Evolutionary conservation across 2,113 vertebrate genomes (phyloP), one percentile per base, ranked within the genome.

Genomic region (Ophthalmolycus amberensis): DNA sequence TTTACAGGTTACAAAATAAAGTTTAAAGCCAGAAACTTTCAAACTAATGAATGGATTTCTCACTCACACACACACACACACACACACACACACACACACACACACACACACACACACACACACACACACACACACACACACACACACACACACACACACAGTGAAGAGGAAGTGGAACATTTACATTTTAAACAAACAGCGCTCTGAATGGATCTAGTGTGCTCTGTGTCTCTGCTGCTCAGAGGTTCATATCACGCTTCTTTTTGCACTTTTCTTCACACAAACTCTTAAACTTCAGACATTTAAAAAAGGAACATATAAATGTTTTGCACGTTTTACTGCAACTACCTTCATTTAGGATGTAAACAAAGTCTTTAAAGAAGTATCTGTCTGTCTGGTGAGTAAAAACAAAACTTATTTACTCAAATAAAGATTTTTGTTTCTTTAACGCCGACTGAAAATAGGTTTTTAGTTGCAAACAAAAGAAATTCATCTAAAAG

Each of bases 311-410:
- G 16, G 56, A 44, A 50, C 56, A 63, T 2, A 3, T 38, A 1
- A 4, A 15, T n/a, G 82, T 73, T 78, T 1, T 5, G 34, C 46
- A 71, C 0, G n/a, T 71, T 79, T 79, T 22, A 78, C 64, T 40
- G 40, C 6, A 15, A 12, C 20, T 25, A 25, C 56, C 29, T 58
- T 58, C 1, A 14, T 11, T 58, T 11, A 9, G 50, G 20, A 52
- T 20, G 18, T 3, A 54, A 8, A 54, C 50, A n/a, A n/a, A 54
- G 50, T 6, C 5, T 18, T 54, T 8, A 54, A 22, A 20, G 50
- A 52, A 7, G 8, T 7, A 38, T 38, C 8, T 9, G 7, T 38
- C 8, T 9, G 7, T 40, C 38, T 40, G 38, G 7, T 40, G 38
- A 40, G 9, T 40, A 1, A 40, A 2, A 40, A 8, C 38, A 40